Evolutionary conservation across 2,113 vertebrate genomes (phyloP), one percentile per base, ranked within the genome.

Genomic region (Naja naja): DNA sequence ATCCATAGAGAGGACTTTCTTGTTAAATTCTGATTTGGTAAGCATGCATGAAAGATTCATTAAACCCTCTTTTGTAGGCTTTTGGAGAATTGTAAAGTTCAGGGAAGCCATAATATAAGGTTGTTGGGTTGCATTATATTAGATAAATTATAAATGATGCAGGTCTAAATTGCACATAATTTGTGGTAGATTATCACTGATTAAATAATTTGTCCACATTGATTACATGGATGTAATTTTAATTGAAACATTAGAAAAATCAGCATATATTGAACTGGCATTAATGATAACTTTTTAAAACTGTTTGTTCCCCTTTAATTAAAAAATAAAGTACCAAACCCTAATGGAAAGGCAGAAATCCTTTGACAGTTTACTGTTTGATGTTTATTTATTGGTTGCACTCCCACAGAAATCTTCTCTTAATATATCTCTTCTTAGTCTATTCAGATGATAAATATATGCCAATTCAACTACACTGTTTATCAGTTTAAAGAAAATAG

Each of bases 371-470:
- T 93, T 90, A 58, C 58, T 94, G 85, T 92, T 56, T 92, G 87
- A 88, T 81, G 3, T 94, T 96, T 95, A 86, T 94, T 94, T 92
- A 95, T 93, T 5, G 0, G 93, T 96, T 95, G 93, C 55, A 52
- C 55, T 89, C 89, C 91, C 55, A 53, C 81, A 90, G 93, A 94
- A 58, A 91, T 88, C 60, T 88, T 96, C 55, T 90, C 96, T 92
- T 91, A 95, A 94, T 95, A 94, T 96, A 96, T 94, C 85, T 95
- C 56, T 58, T 96, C 88, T 94, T 45, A 53, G 89, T 94, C 11
- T 93, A 92, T 5, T 55, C 90, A 95, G 87, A 92, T 95, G 94
- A 95, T 96, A 95, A 96, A 96, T 93, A 64, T 39, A 89, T 93
- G 93, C 91, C 94, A 47, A 52, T 90, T 81, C 4, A 16, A 14